phyloP scores from a whole-genome alignment of 2,797 vertebrate genomes.

The Smutsia gigantea region DNA sequence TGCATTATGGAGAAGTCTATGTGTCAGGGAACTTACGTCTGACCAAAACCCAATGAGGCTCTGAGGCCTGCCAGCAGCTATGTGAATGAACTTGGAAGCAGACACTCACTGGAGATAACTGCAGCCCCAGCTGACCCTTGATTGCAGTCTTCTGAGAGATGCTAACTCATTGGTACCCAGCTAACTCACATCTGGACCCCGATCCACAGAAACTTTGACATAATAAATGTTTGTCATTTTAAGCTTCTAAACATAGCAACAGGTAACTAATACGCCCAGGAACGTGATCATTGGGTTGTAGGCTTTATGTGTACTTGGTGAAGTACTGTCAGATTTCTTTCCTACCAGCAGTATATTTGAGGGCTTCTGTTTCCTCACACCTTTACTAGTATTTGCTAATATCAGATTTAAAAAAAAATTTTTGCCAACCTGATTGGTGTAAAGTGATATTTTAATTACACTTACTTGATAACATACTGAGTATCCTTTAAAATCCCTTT shows the following conservation, averaged over 20 bases:
- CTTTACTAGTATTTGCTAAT: slow-evolving; percentile 3
- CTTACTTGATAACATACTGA: not conserved
- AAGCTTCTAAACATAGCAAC: not conserved
- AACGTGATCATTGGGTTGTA: not conserved
- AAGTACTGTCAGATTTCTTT: not conserved
- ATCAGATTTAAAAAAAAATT: not conserved
- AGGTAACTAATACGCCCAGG: not conserved
- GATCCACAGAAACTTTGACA: not conserved
- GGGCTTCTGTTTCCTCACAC: not conserved
- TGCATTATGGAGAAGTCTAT: not conserved
- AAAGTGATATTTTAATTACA: slow-evolving; percentile 9
- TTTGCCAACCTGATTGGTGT: not conserved
- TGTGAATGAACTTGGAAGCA: not conserved
- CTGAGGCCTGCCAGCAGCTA: not conserved
- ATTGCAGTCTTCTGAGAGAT: not conserved
- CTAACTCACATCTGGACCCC: not conserved
- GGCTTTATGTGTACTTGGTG: not conserved
- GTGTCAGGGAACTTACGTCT: not conserved
- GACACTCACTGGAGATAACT: not conserved
- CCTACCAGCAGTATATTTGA: not conserved
- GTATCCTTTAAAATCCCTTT: not conserved
- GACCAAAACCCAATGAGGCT: not conserved
- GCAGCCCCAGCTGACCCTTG: not conserved
- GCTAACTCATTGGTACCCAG: not conserved
- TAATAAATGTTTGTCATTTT: not conserved